Conservation (phyloP, 2,113 vertebrate species). For the Syngnathus scovelli region DNA sequence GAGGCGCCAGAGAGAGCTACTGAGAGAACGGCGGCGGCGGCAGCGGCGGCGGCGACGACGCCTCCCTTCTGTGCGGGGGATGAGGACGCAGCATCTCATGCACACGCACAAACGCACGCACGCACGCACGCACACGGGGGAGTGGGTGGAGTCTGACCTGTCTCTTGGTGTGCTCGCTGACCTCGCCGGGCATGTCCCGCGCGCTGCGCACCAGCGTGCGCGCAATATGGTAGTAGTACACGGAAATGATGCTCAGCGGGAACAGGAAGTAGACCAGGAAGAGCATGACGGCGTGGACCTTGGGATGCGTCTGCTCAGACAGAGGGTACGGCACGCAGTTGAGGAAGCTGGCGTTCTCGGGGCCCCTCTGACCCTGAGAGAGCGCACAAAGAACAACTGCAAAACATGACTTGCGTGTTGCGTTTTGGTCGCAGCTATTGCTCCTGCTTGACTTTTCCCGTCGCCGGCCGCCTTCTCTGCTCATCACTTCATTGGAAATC, state of each 20-base stretch:
- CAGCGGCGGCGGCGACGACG: too few relatives aligned
- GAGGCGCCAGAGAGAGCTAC: too few relatives aligned
- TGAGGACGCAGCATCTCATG: too few relatives aligned
- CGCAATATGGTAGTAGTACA: slow-evolving; percentile 92
- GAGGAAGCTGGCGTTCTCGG: slow-evolving; percentile 76
- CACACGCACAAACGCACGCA: too few relatives aligned
- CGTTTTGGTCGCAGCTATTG: too few relatives aligned
- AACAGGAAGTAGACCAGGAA: slow-evolving; percentile 92
- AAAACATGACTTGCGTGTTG: background rate
- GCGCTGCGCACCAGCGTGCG: slow-evolving; percentile 86
- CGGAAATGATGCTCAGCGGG: slow-evolving; percentile 83
- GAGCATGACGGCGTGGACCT: slow-evolving; percentile 88
- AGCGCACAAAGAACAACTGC: slow-evolving; percentile 65
- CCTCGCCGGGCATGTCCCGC: slow-evolving; percentile 88
- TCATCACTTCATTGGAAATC: too few relatives aligned
- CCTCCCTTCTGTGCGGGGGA: too few relatives aligned
- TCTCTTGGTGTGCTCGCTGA: slow-evolving; percentile 86
- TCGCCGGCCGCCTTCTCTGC: too few relatives aligned
- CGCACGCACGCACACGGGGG: too few relatives aligned
- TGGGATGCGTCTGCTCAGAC: slow-evolving; percentile 83
- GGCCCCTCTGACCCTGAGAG: slow-evolving; percentile 68
- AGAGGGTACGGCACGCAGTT: slow-evolving; percentile 89
- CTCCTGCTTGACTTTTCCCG: too few relatives aligned
- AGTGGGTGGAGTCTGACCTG: slow-evolving; percentile 69
- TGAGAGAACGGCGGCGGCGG: too few relatives aligned